These are phyloP conservation scores for Salvator merianae DNA, from an alignment of 2,113 vertebrate genomes.

Conservation along the genomic window DNA sequence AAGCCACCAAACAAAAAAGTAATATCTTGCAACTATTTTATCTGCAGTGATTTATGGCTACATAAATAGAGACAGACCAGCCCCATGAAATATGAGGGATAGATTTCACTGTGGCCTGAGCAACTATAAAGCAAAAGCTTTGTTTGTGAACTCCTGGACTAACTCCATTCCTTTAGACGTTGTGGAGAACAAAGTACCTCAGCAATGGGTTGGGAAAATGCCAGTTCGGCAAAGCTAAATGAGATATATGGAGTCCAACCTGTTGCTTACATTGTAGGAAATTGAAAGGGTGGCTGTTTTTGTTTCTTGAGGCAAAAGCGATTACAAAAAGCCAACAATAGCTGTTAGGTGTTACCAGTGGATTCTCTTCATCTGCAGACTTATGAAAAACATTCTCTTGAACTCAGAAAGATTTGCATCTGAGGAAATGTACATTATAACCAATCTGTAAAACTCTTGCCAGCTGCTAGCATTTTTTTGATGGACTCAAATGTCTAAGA, in stretches of 20 bases:
- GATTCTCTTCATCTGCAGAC: neutral
- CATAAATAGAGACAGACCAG: constrained; percentile 3
- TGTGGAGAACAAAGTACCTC: neutral
- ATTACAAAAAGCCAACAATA: neutral
- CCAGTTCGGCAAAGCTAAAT: neutral
- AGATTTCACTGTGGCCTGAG: constrained; percentile 6
- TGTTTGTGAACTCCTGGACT: constrained; percentile 2
- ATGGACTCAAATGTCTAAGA: too few species aligned
- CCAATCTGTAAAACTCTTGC: neutral
- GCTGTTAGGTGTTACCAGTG: neutral
- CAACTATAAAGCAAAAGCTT: constrained; percentile 15
- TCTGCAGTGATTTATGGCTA: constrained; percentile 15
- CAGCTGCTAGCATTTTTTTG: neutral
- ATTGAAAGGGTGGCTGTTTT: neutral
- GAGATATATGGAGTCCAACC: neutral
- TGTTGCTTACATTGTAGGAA: neutral
- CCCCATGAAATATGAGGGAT: neutral
- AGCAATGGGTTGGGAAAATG: neutral
- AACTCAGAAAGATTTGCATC: neutral
- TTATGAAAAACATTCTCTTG: neutral
- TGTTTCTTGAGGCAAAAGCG: neutral
- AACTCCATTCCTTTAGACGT: constrained; percentile 9
- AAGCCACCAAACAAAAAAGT: constrained; percentile 42
- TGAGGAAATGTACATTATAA: neutral
- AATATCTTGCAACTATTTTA: constrained; percentile 20